phyloP scores from a whole-genome alignment of 2,888 invertebrate species.

The Busseola fusca region DNA sequence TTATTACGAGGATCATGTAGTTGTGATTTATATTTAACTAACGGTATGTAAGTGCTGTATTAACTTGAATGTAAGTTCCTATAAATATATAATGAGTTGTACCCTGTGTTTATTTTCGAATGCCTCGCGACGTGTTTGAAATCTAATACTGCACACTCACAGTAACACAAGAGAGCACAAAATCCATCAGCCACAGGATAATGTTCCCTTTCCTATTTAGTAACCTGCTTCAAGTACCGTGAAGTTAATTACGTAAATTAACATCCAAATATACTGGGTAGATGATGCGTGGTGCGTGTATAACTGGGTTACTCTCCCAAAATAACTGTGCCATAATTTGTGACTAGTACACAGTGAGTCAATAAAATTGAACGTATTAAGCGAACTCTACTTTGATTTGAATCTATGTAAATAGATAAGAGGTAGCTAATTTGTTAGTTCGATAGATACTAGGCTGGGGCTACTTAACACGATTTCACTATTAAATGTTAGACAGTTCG shows the following conservation, averaged over 20 bases:
- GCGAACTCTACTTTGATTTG: neutral
- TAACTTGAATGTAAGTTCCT: slow-evolving; percentile 57
- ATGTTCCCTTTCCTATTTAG: slow-evolving; percentile 41
- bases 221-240: slow-evolving; percentile 27
- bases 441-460: slow-evolving; percentile 1
- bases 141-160: slow-evolving; percentile 46
- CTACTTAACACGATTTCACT: slow-evolving; percentile 5
- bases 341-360: slow-evolving; percentile 56
- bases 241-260: slow-evolving; percentile 47
- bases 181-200: slow-evolving; percentile 48
- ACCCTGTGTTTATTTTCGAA: slow-evolving; percentile 63
- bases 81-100: slow-evolving; percentile 62
- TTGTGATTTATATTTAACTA: slow-evolving; percentile 90
- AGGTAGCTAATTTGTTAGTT: neutral
- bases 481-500: slow-evolving; percentile 20
- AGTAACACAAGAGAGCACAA: slow-evolving; percentile 37
- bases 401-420: neutral
- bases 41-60: slow-evolving; percentile 59
- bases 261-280: slow-evolving; percentile 35
- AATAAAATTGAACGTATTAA: slow-evolving; percentile 44
- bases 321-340: slow-evolving; percentile 77
- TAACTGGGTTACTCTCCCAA: slow-evolving; percentile 73
- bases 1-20: slow-evolving; percentile 90
- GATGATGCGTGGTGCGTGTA: slow-evolving; percentile 36
- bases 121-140: slow-evolving; percentile 55